phyloP scores from a whole-genome alignment of 2,888 invertebrate genomes.

The Pycnomerus fuliginosus region DNA sequence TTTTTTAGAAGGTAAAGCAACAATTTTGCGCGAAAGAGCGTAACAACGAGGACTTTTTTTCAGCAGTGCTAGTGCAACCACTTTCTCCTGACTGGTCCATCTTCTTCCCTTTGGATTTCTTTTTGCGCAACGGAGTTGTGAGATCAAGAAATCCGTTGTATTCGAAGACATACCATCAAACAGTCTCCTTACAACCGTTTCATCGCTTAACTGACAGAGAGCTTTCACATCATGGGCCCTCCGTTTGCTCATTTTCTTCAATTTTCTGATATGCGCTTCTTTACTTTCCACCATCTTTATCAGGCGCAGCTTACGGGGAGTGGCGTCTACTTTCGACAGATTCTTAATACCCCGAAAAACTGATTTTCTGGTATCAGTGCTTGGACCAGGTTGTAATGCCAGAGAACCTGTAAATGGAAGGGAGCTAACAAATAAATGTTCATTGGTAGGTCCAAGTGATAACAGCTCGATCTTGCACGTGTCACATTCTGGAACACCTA shows the following conservation, averaged over 20 bases:
- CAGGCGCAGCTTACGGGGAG: conserved; percentile 7
- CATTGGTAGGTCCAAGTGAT: too few species aligned
- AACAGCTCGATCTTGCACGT: neutral
- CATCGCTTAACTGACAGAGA: conserved; percentile 8
- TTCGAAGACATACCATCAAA: conserved; percentile 8
- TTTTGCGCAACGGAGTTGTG: conserved; percentile 7
- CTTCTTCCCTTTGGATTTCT: conserved; percentile 8
- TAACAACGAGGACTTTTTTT: conserved; percentile 22
- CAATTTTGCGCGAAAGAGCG: conserved; percentile 16
- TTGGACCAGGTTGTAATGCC: too few species aligned
- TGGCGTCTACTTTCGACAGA: neutral
- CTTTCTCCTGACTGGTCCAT: conserved; percentile 15
- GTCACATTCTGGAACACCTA: conserved; percentile 1
- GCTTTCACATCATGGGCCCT: conserved; percentile 12
- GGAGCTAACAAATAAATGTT: too few species aligned
- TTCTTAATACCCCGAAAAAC: too few species aligned
- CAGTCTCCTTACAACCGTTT: conserved; percentile 4
- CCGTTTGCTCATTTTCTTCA: conserved; percentile 12
- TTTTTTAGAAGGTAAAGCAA: conserved; percentile 23
- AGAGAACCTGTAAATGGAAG: too few species aligned
- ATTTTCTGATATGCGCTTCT: conserved; percentile 18
- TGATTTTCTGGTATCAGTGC: too few species aligned
- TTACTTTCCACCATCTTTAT: conserved; percentile 11
- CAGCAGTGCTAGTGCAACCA: conserved; percentile 9
- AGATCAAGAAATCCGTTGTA: conserved; percentile 18